Evolutionary conservation across 2,113 vertebrate genomes (phyloP).

Genomic region (Siniperca knerii): DNA sequence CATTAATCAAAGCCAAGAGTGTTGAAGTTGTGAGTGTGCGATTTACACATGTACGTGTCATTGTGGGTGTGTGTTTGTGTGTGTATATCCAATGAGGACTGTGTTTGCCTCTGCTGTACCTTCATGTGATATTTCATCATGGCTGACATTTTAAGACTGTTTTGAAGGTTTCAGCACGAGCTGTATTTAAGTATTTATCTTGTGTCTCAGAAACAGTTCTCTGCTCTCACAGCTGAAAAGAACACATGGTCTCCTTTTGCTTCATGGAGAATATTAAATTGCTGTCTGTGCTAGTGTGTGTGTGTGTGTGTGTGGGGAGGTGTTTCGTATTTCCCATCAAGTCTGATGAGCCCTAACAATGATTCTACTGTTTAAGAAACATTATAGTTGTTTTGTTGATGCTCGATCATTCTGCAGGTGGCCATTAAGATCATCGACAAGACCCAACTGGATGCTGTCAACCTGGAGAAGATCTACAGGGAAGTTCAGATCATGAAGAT

Average conservation of each 20-base stretch:
- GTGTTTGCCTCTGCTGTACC: slow-evolving; percentile 38
- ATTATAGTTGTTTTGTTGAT: slow-evolving; percentile 46
- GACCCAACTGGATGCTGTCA: slow-evolving; percentile 96
- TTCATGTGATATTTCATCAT: slow-evolving; percentile 35
- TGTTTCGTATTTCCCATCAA: slow-evolving; percentile 17
- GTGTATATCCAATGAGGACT: slow-evolving; percentile 19
- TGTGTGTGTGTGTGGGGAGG: background rate
- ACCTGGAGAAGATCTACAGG: slow-evolving; percentile 98
- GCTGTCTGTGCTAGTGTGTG: background rate
- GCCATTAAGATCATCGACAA: slow-evolving; percentile 99
- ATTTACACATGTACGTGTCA: slow-evolving; percentile 39
- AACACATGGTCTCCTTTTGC: slow-evolving; percentile 25
- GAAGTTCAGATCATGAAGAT: slow-evolving; percentile 99
- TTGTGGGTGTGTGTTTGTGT: slow-evolving; percentile 4
- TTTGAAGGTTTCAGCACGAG: slow-evolving; percentile 17
- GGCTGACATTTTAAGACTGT: slow-evolving; percentile 32
- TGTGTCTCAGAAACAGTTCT: slow-evolving; percentile 22
- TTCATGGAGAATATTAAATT: slow-evolving; percentile 29
- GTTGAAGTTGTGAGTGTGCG: slow-evolving; percentile 38
- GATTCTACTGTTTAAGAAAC: slow-evolving; percentile 33
- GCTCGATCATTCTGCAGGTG: slow-evolving; percentile 85
- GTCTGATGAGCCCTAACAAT: slow-evolving; percentile 16
- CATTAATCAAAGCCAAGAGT: slow-evolving; percentile 58
- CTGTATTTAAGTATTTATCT: slow-evolving; percentile 36
- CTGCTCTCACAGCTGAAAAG: slow-evolving; percentile 8